Evolutionary conservation across 1,140 invertebrate species (phyloP).

Genomic region (Zaprionus vittiger): DNA sequence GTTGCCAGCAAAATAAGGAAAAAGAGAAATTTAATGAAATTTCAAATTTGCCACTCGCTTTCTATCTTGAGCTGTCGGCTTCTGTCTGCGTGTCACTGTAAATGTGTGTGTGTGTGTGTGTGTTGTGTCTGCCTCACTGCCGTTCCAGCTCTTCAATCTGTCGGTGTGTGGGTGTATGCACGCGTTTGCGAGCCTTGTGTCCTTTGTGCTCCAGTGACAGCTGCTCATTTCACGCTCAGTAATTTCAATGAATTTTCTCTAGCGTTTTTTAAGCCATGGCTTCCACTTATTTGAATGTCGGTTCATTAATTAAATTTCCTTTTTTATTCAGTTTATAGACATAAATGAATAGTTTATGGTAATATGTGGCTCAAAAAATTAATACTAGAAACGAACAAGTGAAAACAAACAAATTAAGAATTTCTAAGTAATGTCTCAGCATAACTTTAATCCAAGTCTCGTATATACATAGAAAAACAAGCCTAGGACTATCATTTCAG

Average conservation of each 20-base stretch:
- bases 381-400: background rate
- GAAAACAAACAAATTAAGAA: background rate
- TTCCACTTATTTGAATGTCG: constrained; percentile 58
- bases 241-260: constrained; percentile 78
- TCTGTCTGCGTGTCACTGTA: constrained; percentile 31
- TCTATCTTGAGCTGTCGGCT: constrained; percentile 60
- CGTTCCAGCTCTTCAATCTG: constrained; percentile 8
- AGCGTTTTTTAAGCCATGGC: constrained; percentile 33
- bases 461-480: constrained; percentile 3
- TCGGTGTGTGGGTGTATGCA: constrained; percentile 16
- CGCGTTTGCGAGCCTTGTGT: constrained; percentile 40
- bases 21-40: constrained; percentile 79
- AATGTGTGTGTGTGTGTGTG: background rate
- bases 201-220: constrained; percentile 76
- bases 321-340: constrained; percentile 36
- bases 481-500: constrained; percentile 12
- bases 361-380: constrained; percentile 3
- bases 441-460: background rate
- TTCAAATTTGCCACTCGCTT: constrained; percentile 74
- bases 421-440: background rate
- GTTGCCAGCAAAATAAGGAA: constrained; percentile 42
- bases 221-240: constrained; percentile 80
- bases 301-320: constrained; percentile 71
- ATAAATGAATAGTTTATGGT: constrained; percentile 48
- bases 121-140: constrained; percentile 12